phyloP scores from a whole-genome alignment of 2,888 invertebrate genomes.

The Tipula confusa region DNA sequence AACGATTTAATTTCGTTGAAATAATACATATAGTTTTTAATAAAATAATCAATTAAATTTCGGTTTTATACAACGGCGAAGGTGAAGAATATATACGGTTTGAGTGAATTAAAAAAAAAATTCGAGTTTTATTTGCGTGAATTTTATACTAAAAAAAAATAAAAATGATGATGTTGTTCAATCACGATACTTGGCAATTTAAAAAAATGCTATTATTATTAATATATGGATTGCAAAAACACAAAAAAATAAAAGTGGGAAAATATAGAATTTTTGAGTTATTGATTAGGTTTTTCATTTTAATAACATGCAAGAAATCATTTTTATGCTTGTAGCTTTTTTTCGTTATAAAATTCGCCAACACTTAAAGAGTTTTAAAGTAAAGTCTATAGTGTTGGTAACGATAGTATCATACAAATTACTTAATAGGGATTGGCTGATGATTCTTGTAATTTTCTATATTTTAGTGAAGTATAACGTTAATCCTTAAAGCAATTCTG shows the following conservation, averaged over 20 bases:
- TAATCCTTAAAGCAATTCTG: too few species aligned
- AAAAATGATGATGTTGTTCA: background rate
- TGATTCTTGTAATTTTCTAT: too few species aligned
- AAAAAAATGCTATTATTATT: background rate
- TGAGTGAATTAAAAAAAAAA: background rate
- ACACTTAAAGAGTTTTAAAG: too few species aligned
- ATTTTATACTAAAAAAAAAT: background rate
- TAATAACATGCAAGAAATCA: too few species aligned
- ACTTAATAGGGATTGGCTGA: too few species aligned
- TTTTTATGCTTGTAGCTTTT: too few species aligned
- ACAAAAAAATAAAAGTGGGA: background rate
- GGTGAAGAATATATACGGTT: background rate
- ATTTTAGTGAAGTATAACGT: too few species aligned
- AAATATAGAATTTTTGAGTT: too few species aligned
- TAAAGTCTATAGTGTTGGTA: too few species aligned
- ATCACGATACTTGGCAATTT: background rate
- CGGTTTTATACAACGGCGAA: background rate
- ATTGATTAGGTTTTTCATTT: too few species aligned
- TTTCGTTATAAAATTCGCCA: too few species aligned
- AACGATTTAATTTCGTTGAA: background rate
- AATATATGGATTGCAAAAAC: background rate
- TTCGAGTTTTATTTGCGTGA: background rate
- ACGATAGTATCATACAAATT: too few species aligned
- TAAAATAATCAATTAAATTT: constrained; percentile 13
- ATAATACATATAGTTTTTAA: background rate